phyloP scores from a whole-genome alignment of 2,888 invertebrate species.

The Drosophila borealis region DNA sequence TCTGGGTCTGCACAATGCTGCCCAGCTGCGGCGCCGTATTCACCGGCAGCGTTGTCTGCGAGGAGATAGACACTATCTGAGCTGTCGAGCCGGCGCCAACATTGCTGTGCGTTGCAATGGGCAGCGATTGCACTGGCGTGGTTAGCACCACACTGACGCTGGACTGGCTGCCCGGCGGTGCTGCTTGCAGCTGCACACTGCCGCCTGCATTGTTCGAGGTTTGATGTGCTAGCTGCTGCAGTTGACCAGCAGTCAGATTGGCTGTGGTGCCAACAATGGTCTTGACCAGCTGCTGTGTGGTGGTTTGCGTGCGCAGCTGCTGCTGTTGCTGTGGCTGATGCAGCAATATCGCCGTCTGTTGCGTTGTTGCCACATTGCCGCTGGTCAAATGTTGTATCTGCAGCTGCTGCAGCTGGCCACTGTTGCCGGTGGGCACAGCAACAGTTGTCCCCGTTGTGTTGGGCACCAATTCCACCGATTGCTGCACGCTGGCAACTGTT shows the following conservation, averaged over 20 bases:
- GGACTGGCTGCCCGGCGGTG: constrained; percentile 72
- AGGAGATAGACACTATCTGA: constrained; percentile 84
- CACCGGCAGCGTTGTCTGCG: constrained; percentile 80
- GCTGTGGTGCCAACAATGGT: constrained; percentile 82
- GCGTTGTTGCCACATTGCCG: constrained; percentile 57
- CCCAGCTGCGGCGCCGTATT: constrained; percentile 78
- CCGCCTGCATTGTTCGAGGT: constrained; percentile 52
- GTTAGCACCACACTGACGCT: constrained; percentile 85
- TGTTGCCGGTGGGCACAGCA: constrained; percentile 48
- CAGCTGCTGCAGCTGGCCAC: constrained; percentile 75
- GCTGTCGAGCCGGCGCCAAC: constrained; percentile 58
- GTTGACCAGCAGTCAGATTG: constrained; percentile 85
- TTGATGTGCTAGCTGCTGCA: constrained; percentile 85
- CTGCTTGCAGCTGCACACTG: constrained; percentile 72
- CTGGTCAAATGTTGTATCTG: constrained; percentile 78
- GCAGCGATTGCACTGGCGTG: constrained; percentile 83
- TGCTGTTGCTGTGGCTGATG: constrained; percentile 67
- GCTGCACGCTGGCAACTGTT: constrained; percentile 49
- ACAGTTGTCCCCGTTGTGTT: constrained; percentile 55
- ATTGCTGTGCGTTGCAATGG: constrained; percentile 72
- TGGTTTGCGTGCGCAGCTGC: constrained; percentile 58
- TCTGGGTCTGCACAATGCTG: constrained; percentile 83
- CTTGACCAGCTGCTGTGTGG: constrained; percentile 83
- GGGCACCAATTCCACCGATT: constrained; percentile 59
- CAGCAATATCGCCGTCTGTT: constrained; percentile 79